A percentile compares a stretch with the other conserved stretches of the same genome.
Conservation (phyloP, 2,113 vertebrate species). For the Calonectris borealis region DNA sequence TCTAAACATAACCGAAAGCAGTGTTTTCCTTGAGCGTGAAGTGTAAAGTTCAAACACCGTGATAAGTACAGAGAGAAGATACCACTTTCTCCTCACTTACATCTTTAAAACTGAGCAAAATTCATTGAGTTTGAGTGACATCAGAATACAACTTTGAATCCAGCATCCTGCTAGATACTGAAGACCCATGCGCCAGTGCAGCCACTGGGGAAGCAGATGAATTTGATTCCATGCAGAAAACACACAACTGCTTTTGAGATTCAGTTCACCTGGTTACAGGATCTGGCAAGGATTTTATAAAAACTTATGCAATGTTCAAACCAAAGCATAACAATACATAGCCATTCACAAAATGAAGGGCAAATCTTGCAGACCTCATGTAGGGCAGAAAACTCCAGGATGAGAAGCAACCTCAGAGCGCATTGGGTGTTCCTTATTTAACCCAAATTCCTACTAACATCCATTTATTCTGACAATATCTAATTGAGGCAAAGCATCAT, state of each 20-base stretch:
- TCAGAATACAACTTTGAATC: not conserved
- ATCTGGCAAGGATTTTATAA: not conserved
- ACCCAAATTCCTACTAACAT: not conserved
- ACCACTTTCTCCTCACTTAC: not conserved
- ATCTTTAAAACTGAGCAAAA: not conserved
- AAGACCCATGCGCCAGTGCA: not conserved
- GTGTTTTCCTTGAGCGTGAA: not conserved
- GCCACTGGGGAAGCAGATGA: not conserved
- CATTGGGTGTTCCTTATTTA: not conserved
- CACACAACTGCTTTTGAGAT: not conserved
- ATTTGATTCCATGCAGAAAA: not conserved
- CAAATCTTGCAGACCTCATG: not conserved
- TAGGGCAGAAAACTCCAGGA: not conserved
- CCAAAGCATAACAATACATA: not conserved
- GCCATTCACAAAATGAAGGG: not conserved
- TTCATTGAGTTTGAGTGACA: not conserved
- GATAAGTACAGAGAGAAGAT: not conserved
- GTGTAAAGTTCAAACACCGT: accelerated
- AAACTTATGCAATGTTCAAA: not conserved
- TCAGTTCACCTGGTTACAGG: not conserved
- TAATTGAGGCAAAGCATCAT: not conserved
- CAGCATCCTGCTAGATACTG: not conserved
- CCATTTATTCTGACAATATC: not conserved
- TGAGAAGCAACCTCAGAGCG: not conserved
- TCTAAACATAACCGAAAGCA: not conserved